Percentiles rank a stretch among this genome's conserved stretches.
These are phyloP conservation scores for Rotaria socialis DNA, from an alignment of 2,888 invertebrate genomes.

Conservation along the genomic window DNA sequence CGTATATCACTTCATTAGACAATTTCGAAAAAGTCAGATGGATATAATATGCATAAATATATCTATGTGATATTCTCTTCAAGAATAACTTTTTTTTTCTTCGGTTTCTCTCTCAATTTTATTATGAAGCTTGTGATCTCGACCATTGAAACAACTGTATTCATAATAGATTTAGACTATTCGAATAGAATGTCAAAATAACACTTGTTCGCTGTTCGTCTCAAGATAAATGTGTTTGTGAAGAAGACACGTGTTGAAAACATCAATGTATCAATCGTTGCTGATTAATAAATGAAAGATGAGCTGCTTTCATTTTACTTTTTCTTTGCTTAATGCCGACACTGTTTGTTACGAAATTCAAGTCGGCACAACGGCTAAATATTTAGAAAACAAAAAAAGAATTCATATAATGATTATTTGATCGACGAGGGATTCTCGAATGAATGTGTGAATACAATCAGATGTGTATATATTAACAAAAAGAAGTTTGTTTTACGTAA, in stretches of 20 bases:
- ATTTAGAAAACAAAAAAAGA: not conserved
- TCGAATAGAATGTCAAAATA: constrained; percentile 5
- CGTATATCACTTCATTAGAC: constrained; percentile 1
- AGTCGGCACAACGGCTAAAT: not conserved
- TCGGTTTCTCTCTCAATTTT: not conserved
- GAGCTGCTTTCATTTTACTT: not conserved
- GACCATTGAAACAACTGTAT: not conserved
- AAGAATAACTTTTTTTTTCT: not conserved
- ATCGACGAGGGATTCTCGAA: not conserved
- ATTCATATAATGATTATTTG: not conserved
- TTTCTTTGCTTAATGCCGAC: not conserved
- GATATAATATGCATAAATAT: not conserved
- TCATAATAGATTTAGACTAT: not conserved
- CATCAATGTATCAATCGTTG: constrained; percentile 4
- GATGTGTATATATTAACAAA: not conserved
- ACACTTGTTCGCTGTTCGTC: not conserved
- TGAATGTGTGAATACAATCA: not conserved
- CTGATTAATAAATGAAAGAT: not conserved
- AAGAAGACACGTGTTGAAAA: constrained; percentile 5
- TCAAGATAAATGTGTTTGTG: constrained; percentile 4
- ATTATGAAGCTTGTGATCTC: not conserved
- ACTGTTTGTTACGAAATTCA: not conserved
- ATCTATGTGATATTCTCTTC: not conserved
- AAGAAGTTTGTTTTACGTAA: too few species aligned
- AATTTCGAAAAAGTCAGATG: not conserved